A percentile compares a stretch with the other conserved stretches of the same genome.
phyloP scores from a whole-genome alignment of 2,797 vertebrate species.

The Sebastes hopkinsi region DNA sequence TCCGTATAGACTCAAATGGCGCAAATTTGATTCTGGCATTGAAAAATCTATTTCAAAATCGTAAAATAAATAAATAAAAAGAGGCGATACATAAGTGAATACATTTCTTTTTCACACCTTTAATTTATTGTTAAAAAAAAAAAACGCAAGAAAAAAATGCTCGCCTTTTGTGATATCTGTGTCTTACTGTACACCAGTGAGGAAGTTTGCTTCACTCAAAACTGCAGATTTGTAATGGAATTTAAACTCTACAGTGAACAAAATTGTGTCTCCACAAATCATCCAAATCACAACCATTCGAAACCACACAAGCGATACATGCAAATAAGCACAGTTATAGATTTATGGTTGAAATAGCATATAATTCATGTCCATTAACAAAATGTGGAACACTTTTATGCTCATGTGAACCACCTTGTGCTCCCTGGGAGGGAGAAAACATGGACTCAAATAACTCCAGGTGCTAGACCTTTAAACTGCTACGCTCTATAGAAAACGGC shows the following conservation, averaged over 20 bases:
- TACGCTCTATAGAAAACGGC: background rate
- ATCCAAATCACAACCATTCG: background rate
- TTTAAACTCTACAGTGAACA: background rate
- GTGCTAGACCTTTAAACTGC: constrained; percentile 16
- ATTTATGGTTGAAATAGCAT: background rate
- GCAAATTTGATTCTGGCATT: too few species aligned
- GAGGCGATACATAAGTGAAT: too few species aligned
- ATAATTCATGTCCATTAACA: background rate
- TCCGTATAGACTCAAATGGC: too few species aligned
- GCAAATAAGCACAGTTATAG: background rate
- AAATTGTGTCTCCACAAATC: background rate
- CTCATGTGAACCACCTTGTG: background rate
- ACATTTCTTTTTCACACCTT: too few species aligned
- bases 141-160: too few species aligned
- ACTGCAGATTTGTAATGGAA: background rate
- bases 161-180: background rate
- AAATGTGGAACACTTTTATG: constrained; percentile 3
- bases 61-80: too few species aligned
- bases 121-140: too few species aligned
- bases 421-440: background rate
- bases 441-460: constrained; percentile 3
- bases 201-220: background rate
- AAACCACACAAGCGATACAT: background rate
- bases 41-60: too few species aligned
- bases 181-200: background rate